Conservation (phyloP, 2,888 invertebrate species). For the Agrilus cyanescens region DNA sequence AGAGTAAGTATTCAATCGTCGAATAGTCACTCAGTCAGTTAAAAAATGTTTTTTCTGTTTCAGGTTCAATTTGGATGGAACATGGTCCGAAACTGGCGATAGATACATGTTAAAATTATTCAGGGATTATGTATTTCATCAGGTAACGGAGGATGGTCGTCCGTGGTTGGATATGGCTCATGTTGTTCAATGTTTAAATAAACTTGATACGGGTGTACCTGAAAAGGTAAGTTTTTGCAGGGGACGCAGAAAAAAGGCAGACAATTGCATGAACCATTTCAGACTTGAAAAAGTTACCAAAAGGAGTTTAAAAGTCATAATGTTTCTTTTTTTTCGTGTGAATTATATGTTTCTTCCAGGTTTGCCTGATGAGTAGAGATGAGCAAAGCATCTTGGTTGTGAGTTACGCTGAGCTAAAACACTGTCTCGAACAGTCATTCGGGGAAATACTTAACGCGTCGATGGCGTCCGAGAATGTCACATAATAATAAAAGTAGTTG, state of each 20-base stretch:
- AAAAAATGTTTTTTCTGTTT: conserved; percentile 13
- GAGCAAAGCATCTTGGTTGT: conserved; percentile 94
- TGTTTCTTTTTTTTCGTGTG: neutral
- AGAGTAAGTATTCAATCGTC: conserved; percentile 49
- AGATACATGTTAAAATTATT: conserved; percentile 97
- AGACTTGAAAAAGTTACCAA: neutral
- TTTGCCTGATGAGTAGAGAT: conserved; percentile 91
- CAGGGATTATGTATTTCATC: conserved; percentile 95
- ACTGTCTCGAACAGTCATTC: conserved; percentile 88
- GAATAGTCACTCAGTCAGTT: too few relatives aligned
- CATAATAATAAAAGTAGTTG: conserved; percentile 13
- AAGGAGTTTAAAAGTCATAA: neutral
- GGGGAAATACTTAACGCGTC: conserved; percentile 60
- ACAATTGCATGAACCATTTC: too few relatives aligned
- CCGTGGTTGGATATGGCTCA: conserved; percentile 98
- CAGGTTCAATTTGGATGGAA: conserved; percentile 81
- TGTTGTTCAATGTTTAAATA: conserved; percentile 86
- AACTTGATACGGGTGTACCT: conserved; percentile 70
- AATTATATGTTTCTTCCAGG: conserved; percentile 40
- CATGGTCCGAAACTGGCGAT: conserved; percentile 98
- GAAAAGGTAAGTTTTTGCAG: conserved; percentile 50
- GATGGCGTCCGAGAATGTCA: conserved; percentile 26
- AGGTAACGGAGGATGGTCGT: conserved; percentile 80
- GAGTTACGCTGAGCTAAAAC: conserved; percentile 89
- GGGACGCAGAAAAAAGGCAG: too few relatives aligned